These are phyloP conservation scores for Neomicropteryx cornuta DNA, from an alignment of 1,140 invertebrate genomes.

Conservation along the genomic window DNA sequence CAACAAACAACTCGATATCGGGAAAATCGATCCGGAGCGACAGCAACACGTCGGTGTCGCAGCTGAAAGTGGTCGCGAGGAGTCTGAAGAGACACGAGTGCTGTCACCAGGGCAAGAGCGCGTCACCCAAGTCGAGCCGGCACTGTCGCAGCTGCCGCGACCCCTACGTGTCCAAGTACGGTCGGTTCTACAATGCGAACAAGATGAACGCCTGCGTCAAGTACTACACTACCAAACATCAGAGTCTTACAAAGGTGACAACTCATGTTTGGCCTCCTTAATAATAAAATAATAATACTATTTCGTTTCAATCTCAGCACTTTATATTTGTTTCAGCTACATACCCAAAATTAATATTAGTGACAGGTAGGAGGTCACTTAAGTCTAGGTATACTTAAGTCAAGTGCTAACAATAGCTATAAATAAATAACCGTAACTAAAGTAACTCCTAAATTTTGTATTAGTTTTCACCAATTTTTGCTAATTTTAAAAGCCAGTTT, in stretches of 20 bases:
- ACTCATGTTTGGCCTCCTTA: too few relatives aligned
- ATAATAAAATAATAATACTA: too few relatives aligned
- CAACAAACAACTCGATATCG: slow-evolving; percentile 25
- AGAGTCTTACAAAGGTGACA: slow-evolving; percentile 23
- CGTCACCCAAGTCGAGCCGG: slow-evolving; percentile 31
- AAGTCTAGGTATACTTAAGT: slow-evolving; percentile 19
- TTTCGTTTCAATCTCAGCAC: too few relatives aligned
- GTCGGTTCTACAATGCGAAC: slow-evolving; percentile 37
- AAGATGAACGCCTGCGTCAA: slow-evolving; percentile 29
- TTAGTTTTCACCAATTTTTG: too few relatives aligned
- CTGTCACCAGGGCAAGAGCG: slow-evolving; percentile 33
- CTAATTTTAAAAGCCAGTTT: too few relatives aligned
- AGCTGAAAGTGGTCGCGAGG: slow-evolving; percentile 33
- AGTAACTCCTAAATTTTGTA: too few relatives aligned
- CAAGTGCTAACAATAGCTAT: slow-evolving; percentile 13
- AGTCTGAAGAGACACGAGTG: slow-evolving; percentile 31
- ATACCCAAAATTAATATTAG: slow-evolving; percentile 23
- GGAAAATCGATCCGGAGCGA: slow-evolving; percentile 33
- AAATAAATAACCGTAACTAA: background rate
- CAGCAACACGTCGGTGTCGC: slow-evolving; percentile 32
- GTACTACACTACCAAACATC: slow-evolving; percentile 28
- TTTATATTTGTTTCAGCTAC: background rate
- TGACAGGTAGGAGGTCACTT: slow-evolving; percentile 15
- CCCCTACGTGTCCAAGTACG: slow-evolving; percentile 25
- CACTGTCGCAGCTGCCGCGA: slow-evolving; percentile 20